These are phyloP conservation scores for Ariolimax columbianus DNA, from an alignment of 2,888 invertebrate species.

Conservation along the genomic window DNA sequence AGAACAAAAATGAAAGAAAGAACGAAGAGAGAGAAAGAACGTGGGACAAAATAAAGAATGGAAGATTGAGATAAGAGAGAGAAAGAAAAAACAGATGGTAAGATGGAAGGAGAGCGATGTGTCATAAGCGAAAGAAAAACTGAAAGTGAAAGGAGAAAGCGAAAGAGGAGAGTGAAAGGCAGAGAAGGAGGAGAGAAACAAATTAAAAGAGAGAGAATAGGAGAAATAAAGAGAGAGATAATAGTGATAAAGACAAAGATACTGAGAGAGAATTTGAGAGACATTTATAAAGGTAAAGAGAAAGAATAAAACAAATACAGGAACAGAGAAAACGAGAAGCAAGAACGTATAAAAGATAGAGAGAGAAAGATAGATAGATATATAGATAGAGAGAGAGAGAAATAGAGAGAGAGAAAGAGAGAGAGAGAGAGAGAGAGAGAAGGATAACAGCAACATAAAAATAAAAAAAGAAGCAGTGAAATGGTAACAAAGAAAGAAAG, in stretches of 20 bases:
- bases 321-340: too few species aligned
- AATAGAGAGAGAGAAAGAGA: too few species aligned
- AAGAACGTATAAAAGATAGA: not conserved
- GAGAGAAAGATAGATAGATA: too few species aligned
- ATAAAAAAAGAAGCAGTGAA: not conserved
- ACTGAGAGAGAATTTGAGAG: too few species aligned
- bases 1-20: not conserved
- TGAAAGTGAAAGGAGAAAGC: too few species aligned
- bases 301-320: too few species aligned
- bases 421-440: not conserved
- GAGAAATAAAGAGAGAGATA: not conserved
- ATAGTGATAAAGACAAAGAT: not conserved
- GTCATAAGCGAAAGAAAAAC: too few species aligned
- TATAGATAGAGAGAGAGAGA: too few species aligned
- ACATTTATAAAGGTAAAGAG: too few species aligned
- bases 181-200: not conserved
- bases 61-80: too few species aligned
- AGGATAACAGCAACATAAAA: not conserved
- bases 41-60: too few species aligned
- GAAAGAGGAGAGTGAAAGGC: too few species aligned
- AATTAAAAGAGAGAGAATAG: not conserved
- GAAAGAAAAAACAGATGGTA: not conserved
- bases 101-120: not conserved
- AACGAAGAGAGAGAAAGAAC: not conserved
- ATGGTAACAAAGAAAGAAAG: not conserved